These are phyloP conservation scores for Shargacucullia verbasci DNA, from an alignment of 2,888 invertebrate species.

Conservation along the genomic window DNA sequence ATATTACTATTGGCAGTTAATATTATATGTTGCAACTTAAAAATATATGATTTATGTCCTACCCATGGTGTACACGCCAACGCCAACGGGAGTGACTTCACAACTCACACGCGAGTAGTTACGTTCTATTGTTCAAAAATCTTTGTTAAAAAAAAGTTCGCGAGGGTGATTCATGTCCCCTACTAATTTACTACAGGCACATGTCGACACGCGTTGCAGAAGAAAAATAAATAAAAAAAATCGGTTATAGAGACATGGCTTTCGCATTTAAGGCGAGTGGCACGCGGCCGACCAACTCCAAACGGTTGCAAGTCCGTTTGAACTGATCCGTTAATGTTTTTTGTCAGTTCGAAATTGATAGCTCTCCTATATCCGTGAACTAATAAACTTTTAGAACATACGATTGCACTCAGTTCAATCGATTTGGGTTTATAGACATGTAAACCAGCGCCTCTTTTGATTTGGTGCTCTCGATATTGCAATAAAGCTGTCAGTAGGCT, in stretches of 20 bases:
- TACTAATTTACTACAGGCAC: slow-evolving; percentile 87
- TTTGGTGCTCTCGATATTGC: slow-evolving; percentile 39
- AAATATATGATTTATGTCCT: slow-evolving; percentile 45
- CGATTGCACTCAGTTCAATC: slow-evolving; percentile 68
- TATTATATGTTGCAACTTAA: slow-evolving; percentile 31
- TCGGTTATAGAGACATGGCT: slow-evolving; percentile 78
- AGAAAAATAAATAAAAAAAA: slow-evolving; percentile 82
- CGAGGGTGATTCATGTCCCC: slow-evolving; percentile 84
- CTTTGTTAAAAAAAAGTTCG: slow-evolving; percentile 82
- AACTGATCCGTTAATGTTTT: slow-evolving; percentile 70
- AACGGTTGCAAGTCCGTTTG: slow-evolving; percentile 68
- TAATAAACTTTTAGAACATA: slow-evolving; percentile 70
- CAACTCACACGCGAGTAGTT: slow-evolving; percentile 85
- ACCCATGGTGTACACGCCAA: slow-evolving; percentile 54
- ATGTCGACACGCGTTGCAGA: slow-evolving; percentile 86
- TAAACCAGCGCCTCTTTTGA: slow-evolving; percentile 62
- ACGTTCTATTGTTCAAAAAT: slow-evolving; percentile 84
- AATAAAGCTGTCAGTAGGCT: slow-evolving; percentile 44
- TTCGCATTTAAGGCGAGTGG: slow-evolving; percentile 78
- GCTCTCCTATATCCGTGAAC: slow-evolving; percentile 66
- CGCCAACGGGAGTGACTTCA: slow-evolving; percentile 82
- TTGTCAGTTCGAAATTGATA: slow-evolving; percentile 76
- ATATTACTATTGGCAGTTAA: slow-evolving; percentile 5
- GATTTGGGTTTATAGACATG: slow-evolving; percentile 74
- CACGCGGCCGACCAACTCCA: slow-evolving; percentile 65